Base-by-base conservation (phyloP, 2,888 invertebrate species). In the Pristionchus maxplancki region DNA sequence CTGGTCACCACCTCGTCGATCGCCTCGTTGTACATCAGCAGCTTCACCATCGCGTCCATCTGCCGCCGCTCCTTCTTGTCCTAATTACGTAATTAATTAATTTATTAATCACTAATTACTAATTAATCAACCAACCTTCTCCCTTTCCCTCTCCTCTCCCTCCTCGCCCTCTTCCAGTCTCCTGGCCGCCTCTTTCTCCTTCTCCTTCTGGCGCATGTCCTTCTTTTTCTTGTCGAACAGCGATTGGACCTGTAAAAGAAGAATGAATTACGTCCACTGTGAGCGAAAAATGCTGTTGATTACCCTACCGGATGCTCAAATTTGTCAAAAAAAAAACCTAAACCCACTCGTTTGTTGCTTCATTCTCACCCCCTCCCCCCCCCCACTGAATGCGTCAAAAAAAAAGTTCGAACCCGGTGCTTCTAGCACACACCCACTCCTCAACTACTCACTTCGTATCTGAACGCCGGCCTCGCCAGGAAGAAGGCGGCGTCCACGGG, bases 401-500 rank as follows among this genome's bases (percentile, higher is more conserved):
- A n/a, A 50, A 5, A 11, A 50, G 15, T 50, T 15, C 50, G 0
- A 50, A 50, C 50, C 50, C 50, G 50, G 50, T 20, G 11, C 44
- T 13, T 15, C 78, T 31, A 34, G 34, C 78, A 20, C 44, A 17
- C n/a, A n/a, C n/a, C n/a, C n/a, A n/a, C n/a, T n/a, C n/a, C n/a
- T n/a, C n/a, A n/a, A n/a, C n/a, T n/a, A 8, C 37, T 40, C 62
- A 89, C 87, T 28, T 87, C 86, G 17, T 84, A 83, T 86, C 90
- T 90, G 88, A 90, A 91, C 0, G 89, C 88, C 6, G 90, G 89
- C 90, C 99, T 96, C 81, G 98, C 97, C 44, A 99, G 96, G 95
- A 98, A 98, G 96, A 99, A 99, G n/a, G 99, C 98, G 0, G 98
- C 97, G 95, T 99, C 99, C 0, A 97, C 97, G 90, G 97, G 97